Evolutionary conservation across 2,797 vertebrate genomes (phyloP), one percentile per base, ranked within the genome.

Genomic region (Notoglanidium macrostoma): DNA sequence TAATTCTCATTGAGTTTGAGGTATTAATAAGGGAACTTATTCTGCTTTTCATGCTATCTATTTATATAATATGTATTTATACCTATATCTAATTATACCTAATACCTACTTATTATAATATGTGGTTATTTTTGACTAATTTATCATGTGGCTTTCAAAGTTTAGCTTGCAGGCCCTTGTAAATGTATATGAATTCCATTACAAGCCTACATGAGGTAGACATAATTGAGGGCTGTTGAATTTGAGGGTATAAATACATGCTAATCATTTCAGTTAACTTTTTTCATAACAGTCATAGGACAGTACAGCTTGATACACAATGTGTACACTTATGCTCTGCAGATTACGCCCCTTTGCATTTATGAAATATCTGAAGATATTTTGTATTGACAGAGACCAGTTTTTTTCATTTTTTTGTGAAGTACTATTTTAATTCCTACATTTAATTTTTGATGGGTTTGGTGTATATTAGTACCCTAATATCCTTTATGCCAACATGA

Each of bases 351-450:
- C 2, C 40, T 79, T 79, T 59, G 19, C 32, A 23, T 79, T 40
- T 19, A 6, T 14, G 14, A 40, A 40, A 40, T 40, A 23, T 21
- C 3, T 23, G 19, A 81, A 17, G 1, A 4, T n/a, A n/a, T 63
- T 44, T 61, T 82, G 21, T 65, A 35, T 32, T 79, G 29, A 59
- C 26, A 46, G 6, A 61, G 12, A 44, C 6, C 46, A 44, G 23
- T 40, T 65, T n/a, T 76, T 40, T 40, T 40, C 40, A 40, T 40
- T 40, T 67, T 78, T 84, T 59, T 17, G 17, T 32, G 23, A 78
- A 78, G 67, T 44, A 59, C 26, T 84, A 61, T 87, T 84, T 78
- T 70, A 84, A 77, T 84, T 61, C 12, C 63, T 29, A 46, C n/a
- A 57, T 61, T 59, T 78, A 51, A 49, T 46, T 46, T 23, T n/a